A percentile compares a stretch with the other conserved stretches of the same genome.
phyloP scores from a whole-genome alignment of 2,113 vertebrate species.

The Corvus hawaiiensis region DNA sequence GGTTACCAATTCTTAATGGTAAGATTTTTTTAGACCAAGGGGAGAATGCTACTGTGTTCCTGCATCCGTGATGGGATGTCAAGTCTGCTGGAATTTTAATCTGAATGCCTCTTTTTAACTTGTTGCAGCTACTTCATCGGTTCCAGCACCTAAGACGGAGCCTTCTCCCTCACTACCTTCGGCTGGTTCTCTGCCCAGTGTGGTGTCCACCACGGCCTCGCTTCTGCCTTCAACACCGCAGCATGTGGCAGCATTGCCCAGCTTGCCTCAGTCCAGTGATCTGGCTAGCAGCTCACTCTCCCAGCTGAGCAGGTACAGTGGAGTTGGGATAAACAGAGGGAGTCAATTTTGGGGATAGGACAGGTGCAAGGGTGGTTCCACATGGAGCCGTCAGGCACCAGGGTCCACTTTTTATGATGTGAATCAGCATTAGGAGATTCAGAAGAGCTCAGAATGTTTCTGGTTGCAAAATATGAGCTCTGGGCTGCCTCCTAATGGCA shows the following conservation, averaged over 20 bases:
- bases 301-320: constrained; percentile 85
- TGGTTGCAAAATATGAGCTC: background rate
- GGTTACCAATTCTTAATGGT: background rate
- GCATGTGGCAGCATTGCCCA: constrained; percentile 76
- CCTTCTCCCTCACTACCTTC: constrained; percentile 73
- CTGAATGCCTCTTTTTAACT: background rate
- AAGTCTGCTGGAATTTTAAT: background rate
- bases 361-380: rapidly evolving
- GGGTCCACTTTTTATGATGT: background rate
- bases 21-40: background rate
- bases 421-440: background rate
- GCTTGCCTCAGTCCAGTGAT: constrained; percentile 77
- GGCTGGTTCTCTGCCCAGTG: constrained; percentile 72
- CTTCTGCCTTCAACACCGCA: constrained; percentile 78
- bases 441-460: background rate
- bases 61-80: background rate
- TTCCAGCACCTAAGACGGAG: constrained; percentile 83
- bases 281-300: constrained; percentile 79
- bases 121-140: constrained; percentile 78
- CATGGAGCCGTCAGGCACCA: background rate
- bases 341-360: background rate
- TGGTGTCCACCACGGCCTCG: constrained; percentile 71
- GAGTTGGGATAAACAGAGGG: background rate
- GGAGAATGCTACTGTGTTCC: background rate
- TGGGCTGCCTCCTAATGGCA: background rate